A percentile compares a stretch with the other conserved stretches of the same genome.
Evolutionary conservation across 2,888 invertebrate genomes (phyloP).

Genomic region (Drosophila bunnanda): DNA sequence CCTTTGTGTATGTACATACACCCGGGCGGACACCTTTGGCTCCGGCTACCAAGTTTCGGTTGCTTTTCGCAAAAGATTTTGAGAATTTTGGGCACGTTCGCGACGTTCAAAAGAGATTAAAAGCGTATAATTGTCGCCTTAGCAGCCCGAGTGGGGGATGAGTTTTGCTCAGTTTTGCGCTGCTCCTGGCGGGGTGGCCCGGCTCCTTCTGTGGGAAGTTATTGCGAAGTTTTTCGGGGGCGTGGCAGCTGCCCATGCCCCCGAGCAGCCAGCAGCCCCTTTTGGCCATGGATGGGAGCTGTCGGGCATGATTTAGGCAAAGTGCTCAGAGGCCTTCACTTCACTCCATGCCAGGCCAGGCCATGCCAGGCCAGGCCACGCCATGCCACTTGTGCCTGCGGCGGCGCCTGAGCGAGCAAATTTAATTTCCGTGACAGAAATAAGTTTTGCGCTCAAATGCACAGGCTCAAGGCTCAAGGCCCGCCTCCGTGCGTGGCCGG

Average conservation of each 20-base stretch:
- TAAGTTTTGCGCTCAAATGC: slow-evolving; percentile 81
- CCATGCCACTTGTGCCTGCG: slow-evolving; percentile 43
- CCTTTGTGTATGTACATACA: slow-evolving; percentile 19
- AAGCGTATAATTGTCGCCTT: slow-evolving; percentile 81
- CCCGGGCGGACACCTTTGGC: slow-evolving; percentile 27
- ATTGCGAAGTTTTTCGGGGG: slow-evolving; percentile 63
- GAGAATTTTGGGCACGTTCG: slow-evolving; percentile 79
- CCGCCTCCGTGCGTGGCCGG: slow-evolving; percentile 69
- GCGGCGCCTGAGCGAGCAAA: slow-evolving; percentile 72
- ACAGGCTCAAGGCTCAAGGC: slow-evolving; percentile 47
- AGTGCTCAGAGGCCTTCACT: slow-evolving; percentile 60
- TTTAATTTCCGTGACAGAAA: slow-evolving; percentile 81
- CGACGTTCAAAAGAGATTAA: slow-evolving; percentile 81
- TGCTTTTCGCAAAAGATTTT: slow-evolving; percentile 65
- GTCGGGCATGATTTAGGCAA: slow-evolving; percentile 80
- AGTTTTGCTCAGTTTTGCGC: slow-evolving; percentile 2
- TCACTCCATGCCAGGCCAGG: slow-evolving; percentile 8
- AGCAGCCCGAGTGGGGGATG: slow-evolving; percentile 45
- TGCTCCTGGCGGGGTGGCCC: not conserved
- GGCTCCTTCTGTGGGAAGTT: slow-evolving; percentile 51
- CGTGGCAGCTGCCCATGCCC: slow-evolving; percentile 13
- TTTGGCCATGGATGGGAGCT: slow-evolving; percentile 44
- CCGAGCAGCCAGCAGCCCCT: not conserved
- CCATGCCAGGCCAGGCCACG: not conserved
- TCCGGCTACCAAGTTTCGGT: slow-evolving; percentile 36